Evolutionary conservation across 1,140 invertebrate genomes (phyloP).

Genomic region (Vanessa atalanta): DNA sequence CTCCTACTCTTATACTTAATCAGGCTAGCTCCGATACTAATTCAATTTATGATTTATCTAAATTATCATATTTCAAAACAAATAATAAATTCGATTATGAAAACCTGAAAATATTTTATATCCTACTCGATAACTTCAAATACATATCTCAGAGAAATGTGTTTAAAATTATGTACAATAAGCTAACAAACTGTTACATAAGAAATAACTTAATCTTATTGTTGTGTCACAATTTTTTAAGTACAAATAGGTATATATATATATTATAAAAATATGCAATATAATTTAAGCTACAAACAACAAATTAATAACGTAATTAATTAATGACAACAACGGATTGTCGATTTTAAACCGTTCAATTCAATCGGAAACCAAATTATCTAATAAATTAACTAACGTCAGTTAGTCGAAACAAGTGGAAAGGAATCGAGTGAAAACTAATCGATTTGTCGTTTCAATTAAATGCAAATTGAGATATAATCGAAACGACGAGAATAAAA

Average conservation of each 20-base stretch:
- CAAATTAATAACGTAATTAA: background rate
- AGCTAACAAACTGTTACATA: no score
- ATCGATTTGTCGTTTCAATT: constrained; percentile 71
- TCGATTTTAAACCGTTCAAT: constrained; percentile 30
- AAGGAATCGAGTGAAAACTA: constrained; percentile 62
- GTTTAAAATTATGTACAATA: no score
- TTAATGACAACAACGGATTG: background rate
- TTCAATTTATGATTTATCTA: no score
- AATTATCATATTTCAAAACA: no score
- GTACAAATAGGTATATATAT: no score
- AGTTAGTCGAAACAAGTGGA: constrained; percentile 54
- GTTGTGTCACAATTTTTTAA: no score
- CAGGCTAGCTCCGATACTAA: no score
- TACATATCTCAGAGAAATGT: no score
- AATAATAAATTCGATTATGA: no score
- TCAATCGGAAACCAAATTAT: constrained; percentile 62
- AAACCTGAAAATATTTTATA: no score
- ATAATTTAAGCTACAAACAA: background rate
- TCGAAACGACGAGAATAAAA: constrained; percentile 29
- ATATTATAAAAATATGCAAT: background rate
- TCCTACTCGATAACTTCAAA: no score
- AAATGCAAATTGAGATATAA: constrained; percentile 56
- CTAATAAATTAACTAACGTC: constrained; percentile 67
- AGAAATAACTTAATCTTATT: no score
- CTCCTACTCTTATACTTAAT: background rate